Evolutionary conservation across 1,140 invertebrate species (phyloP).

Genomic region (Calosoma granatense): DNA sequence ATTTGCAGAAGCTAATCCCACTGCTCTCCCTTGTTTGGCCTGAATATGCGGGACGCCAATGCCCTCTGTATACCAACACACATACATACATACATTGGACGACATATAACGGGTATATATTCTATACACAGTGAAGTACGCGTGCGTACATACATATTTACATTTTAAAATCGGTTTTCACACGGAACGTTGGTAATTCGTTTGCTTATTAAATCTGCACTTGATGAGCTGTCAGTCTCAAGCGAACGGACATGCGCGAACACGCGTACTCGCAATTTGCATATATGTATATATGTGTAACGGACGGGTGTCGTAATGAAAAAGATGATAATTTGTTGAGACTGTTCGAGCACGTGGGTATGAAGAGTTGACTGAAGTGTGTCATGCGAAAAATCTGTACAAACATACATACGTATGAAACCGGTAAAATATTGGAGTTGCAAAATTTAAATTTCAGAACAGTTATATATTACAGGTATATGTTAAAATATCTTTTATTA

Average conservation of each 20-base stretch:
- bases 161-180: constrained; percentile 8
- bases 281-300: not conserved
- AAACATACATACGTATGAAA: too few species aligned
- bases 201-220: constrained; percentile 8
- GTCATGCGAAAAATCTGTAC: too few species aligned
- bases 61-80: too few species aligned
- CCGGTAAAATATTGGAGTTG: too few species aligned
- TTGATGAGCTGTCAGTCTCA: constrained; percentile 6
- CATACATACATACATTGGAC: too few species aligned
- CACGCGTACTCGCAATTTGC: not conserved
- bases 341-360: not conserved
- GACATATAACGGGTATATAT: too few species aligned
- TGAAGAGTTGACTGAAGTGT: not conserved
- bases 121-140: too few species aligned
- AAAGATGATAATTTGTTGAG: not conserved
- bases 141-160: not conserved
- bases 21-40: too few species aligned
- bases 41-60: too few species aligned
- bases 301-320: not conserved
- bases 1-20: not conserved
- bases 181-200: not conserved
- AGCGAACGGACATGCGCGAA: not conserved
- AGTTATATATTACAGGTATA: too few species aligned
- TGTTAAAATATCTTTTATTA: too few species aligned
- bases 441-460: too few species aligned